Evolutionary conservation across 2,113 vertebrate species (phyloP).

Genomic region (Pomatostomus ruficeps): DNA sequence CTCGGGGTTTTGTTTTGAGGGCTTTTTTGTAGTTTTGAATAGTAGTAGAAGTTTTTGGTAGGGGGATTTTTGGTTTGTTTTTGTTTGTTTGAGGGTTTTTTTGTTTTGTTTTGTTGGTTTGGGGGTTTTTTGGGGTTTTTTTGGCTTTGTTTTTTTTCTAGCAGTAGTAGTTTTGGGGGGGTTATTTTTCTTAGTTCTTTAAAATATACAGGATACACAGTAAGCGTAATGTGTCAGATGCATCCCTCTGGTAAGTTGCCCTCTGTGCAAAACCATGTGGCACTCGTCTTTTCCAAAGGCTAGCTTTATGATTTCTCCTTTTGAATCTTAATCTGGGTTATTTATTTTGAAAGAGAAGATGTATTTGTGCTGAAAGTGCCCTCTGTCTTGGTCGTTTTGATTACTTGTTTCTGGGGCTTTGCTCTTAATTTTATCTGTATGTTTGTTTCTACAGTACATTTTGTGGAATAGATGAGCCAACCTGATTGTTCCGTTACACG

Average conservation of each 20-base stretch:
- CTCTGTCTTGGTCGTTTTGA: neutral
- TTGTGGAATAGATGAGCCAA: neutral
- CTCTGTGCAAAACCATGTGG: neutral
- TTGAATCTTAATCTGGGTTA: neutral
- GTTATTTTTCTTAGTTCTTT: neutral
- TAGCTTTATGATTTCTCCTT: neutral
- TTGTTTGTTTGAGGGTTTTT: neutral
- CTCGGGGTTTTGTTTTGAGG: neutral
- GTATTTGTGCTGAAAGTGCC: neutral
- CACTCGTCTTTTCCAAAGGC: neutral
- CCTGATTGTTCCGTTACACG: neutral
- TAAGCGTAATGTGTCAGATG: neutral
- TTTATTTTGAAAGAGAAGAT: neutral
- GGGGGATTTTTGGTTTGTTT: neutral
- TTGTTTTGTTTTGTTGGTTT: too few species aligned
- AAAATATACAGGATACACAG: neutral
- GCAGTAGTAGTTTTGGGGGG: fast-evolving
- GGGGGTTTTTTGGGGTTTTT: neutral
- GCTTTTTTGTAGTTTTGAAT: neutral
- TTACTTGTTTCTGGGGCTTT: neutral
- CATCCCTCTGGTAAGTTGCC: fast-evolving
- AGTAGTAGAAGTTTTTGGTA: neutral
- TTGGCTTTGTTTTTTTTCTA: too few species aligned
- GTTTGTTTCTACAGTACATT: neutral
- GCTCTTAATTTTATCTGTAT: neutral